Evolutionary conservation across 2,113 vertebrate genomes (phyloP).

Genomic region (Spilogale gracilis): DNA sequence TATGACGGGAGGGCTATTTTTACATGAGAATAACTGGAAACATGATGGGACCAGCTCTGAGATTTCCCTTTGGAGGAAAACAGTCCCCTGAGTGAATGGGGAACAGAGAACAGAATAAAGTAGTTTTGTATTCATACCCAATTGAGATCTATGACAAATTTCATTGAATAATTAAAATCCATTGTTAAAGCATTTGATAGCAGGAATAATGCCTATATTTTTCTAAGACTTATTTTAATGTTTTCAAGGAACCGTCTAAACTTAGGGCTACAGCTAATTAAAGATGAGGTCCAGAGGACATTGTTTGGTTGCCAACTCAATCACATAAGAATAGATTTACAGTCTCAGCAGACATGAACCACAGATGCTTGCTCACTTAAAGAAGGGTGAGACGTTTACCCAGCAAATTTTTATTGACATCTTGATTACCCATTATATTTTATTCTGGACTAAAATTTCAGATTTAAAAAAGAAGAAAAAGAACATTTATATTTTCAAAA

Average conservation of each 20-base stretch:
- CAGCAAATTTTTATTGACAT: slow-evolving; percentile 36
- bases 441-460: slow-evolving; percentile 42
- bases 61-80: slow-evolving; percentile 20
- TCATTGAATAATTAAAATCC: neutral
- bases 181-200: slow-evolving; percentile 33
- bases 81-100: neutral
- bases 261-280: slow-evolving; percentile 15
- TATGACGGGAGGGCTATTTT: neutral
- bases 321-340: neutral
- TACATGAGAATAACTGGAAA: slow-evolving; percentile 15
- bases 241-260: slow-evolving; percentile 6
- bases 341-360: neutral
- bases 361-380: slow-evolving; percentile 38
- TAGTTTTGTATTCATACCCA: neutral
- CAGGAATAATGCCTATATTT: neutral
- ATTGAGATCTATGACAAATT: neutral
- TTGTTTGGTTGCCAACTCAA: neutral
- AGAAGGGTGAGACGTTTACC: neutral
- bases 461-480: neutral
- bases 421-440: neutral
- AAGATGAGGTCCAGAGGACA: neutral
- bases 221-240: slow-evolving; percentile 23
- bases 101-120: neutral
- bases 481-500: neutral
- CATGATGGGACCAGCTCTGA: neutral